These are phyloP conservation scores for Triplophysa rosa DNA, from an alignment of 2,113 vertebrate genomes.

Conservation along the genomic window DNA sequence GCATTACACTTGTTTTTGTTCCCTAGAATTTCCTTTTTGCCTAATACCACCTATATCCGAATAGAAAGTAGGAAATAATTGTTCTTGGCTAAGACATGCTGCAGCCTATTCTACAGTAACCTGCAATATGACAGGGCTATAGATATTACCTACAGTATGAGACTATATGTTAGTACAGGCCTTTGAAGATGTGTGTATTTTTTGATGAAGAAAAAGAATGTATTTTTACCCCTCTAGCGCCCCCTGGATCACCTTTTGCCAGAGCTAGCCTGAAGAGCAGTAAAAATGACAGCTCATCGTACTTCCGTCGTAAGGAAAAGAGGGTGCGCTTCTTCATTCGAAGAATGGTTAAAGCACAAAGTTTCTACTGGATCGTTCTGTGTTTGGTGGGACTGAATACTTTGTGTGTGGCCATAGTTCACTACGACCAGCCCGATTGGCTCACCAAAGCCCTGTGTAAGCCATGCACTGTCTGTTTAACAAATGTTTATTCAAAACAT, in stretches of 20 bases:
- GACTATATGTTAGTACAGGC: background rate
- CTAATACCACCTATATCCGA: too few relatives aligned
- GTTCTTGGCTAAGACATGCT: too few relatives aligned
- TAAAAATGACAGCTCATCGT: slow-evolving; percentile 89
- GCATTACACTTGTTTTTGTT: too few relatives aligned
- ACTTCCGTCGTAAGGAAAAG: slow-evolving; percentile 95
- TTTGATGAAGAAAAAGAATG: background rate
- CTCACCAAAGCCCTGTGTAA: slow-evolving; percentile 90
- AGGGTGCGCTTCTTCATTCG: slow-evolving; percentile 94
- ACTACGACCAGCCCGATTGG: slow-evolving; percentile 90
- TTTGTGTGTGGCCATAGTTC: slow-evolving; percentile 92
- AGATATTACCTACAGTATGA: too few relatives aligned
- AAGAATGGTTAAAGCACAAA: slow-evolving; percentile 96
- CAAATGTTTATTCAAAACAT: too few relatives aligned
- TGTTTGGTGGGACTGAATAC: slow-evolving; percentile 97
- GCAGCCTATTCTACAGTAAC: too few relatives aligned
- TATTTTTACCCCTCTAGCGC: slow-evolving; percentile 54
- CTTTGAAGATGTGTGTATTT: background rate
- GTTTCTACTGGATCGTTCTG: slow-evolving; percentile 96
- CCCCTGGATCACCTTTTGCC: slow-evolving; percentile 88
- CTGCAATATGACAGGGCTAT: too few relatives aligned
- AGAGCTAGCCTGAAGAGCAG: slow-evolving; percentile 90
- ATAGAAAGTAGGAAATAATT: too few relatives aligned
- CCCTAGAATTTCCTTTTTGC: too few relatives aligned
- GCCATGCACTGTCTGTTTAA: background rate